phyloP scores from a whole-genome alignment of 1,140 invertebrate species.

The Cyclargus thomasi region DNA sequence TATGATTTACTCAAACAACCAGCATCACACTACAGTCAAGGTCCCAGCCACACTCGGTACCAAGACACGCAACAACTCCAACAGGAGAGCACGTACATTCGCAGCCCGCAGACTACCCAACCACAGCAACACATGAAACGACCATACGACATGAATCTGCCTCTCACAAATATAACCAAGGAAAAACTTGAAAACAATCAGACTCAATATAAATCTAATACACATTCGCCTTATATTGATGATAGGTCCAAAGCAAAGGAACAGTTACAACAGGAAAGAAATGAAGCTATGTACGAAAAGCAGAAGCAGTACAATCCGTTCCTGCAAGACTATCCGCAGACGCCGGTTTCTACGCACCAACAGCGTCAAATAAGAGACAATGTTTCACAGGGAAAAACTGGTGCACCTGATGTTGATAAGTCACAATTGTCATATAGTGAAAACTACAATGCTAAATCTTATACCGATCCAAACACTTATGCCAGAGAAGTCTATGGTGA shows the following conservation, averaged over 20 bases:
- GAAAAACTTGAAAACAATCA: constrained; percentile 61
- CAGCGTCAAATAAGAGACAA: constrained; percentile 28
- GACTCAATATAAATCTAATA: constrained; percentile 52
- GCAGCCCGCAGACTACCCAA: constrained; percentile 51
- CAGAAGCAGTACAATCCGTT: constrained; percentile 55
- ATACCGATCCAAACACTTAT: constrained; percentile 37
- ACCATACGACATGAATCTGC: constrained; percentile 63
- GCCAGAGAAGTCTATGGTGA: constrained; percentile 58
- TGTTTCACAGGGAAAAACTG: constrained; percentile 18
- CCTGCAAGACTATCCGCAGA: constrained; percentile 49
- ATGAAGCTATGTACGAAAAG: constrained; percentile 50
- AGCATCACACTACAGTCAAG: constrained; percentile 66
- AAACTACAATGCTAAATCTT: constrained; percentile 36
- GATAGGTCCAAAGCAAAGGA: constrained; percentile 64
- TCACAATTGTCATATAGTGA: constrained; percentile 44
- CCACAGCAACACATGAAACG: constrained; percentile 54
- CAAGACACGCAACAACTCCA: constrained; percentile 51
- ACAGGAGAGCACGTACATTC: constrained; percentile 53
- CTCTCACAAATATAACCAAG: constrained; percentile 58
- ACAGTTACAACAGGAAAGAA: constrained; percentile 44
- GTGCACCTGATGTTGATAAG: constrained; percentile 9
- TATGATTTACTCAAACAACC: constrained; percentile 72
- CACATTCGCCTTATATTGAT: constrained; percentile 67
- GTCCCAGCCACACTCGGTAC: constrained; percentile 55
- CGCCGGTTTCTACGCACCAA: neutral